A percentile compares a stretch with the other conserved stretches of the same genome.
Conservation (phyloP, 2,888 invertebrate species). For the Drosophila maculinotata region DNA sequence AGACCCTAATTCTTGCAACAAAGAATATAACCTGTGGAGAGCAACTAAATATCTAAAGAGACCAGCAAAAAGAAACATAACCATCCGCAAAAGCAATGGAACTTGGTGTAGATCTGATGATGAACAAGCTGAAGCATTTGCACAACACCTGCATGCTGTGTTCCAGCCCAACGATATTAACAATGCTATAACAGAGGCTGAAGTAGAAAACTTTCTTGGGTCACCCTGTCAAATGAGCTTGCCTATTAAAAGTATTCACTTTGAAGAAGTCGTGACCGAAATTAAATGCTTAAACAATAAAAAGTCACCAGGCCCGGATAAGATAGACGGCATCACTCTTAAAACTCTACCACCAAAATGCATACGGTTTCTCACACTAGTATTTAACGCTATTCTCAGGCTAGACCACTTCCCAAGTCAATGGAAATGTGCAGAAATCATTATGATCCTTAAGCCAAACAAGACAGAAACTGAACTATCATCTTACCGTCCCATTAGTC, state of each 20-base stretch:
- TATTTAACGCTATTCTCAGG: slow-evolving; percentile 5
- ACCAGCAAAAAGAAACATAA: too few species aligned
- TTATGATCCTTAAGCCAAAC: slow-evolving; percentile 15
- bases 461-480: not conserved
- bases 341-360: slow-evolving; percentile 5
- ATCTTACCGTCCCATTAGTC: slow-evolving; percentile 7
- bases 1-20: too few species aligned
- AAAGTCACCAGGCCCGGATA: slow-evolving; percentile 6
- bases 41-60: slow-evolving; percentile 1
- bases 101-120: not conserved
- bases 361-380: not conserved
- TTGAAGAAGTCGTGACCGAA: slow-evolving; percentile 1
- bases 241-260: not conserved
- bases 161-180: too few species aligned
- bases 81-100: too few species aligned
- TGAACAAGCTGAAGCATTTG: not conserved
- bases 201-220: slow-evolving; percentile 3
- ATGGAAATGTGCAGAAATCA: slow-evolving; percentile 8
- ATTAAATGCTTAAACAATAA: slow-evolving; percentile 5
- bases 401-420: slow-evolving; percentile 11
- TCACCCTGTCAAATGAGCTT: slow-evolving; percentile 6
- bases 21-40: too few species aligned
- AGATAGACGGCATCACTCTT: too few species aligned
- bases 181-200: too few species aligned
- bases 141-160: too few species aligned